Base-by-base conservation (phyloP, 2,113 vertebrate genomes). In the Labeo rohita region DNA sequence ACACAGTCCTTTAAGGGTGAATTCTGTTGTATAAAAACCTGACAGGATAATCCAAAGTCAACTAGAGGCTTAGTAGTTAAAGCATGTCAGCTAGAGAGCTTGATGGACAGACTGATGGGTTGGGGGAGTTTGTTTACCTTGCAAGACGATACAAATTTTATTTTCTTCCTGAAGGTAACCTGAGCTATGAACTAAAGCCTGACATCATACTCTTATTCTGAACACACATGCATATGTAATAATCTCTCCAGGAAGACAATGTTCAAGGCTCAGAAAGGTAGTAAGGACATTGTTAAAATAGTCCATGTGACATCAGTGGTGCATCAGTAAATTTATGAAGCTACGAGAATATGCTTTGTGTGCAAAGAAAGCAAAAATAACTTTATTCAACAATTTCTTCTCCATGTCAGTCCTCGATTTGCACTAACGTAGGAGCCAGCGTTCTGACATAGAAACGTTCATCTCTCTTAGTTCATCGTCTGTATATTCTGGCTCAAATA, bases 211-310 rank as follows among this genome's bases (percentile, higher is more conserved):
- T 23, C n/a, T 49, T 15, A 6, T 79, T n/a, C 54, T 72, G 18
- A 75, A 16, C 8, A 47, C 47, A 43, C n/a, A n/a, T 72, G 39
- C 63, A 73, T 77, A 21, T 91, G 88, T 91, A 90, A 92, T 91
- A 88, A 94, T 91, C 87, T 92, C 83, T 81, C 87, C 90, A 90
- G 84, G 86, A 88, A 85, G 82, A 76, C 1, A 28, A 5, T 5
- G 39, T 39, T 39, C 3, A 5, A 39, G 5, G 39, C 39, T 2
- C 39, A 39, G 39, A 39, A 39, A 39, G 39, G 39, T 39, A 39
- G 39, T 39, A 5, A 39, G 39, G 39, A 39, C 39, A 39, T 39
- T 39, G 0, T 39, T 39, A 39, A 28, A 28, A 28, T 28, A 28
- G 28, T 28, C 28, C 28, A 39, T 39, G 39, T 39, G 39, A 39